Conservation (phyloP, 2,888 invertebrate genomes). For the Himalopsyche kuldschensis region DNA sequence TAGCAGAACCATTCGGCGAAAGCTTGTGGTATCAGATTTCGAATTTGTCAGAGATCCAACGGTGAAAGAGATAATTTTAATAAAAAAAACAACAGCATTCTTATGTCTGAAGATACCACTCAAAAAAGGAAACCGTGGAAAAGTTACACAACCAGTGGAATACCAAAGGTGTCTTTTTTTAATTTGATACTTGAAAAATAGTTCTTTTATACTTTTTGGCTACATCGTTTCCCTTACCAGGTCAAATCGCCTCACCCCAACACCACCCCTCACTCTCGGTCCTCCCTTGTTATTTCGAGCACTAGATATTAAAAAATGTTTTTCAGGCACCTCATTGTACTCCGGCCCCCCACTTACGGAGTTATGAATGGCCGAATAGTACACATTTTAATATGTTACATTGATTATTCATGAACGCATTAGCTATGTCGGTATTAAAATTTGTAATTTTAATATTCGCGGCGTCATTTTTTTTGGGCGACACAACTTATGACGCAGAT, state of each 20-base stretch:
- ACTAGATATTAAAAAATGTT: slow-evolving; percentile 38
- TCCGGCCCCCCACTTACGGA: slow-evolving; percentile 28
- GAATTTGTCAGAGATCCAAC: too few relatives aligned
- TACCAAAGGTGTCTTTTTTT: too few relatives aligned
- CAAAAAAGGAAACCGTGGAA: too few relatives aligned
- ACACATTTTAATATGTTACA: slow-evolving; percentile 37
- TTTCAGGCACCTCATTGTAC: slow-evolving; percentile 23
- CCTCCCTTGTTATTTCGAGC: slow-evolving; percentile 23
- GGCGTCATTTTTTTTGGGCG: slow-evolving; percentile 1
- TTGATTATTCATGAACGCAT: slow-evolving; percentile 40
- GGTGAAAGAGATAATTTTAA: too few relatives aligned
- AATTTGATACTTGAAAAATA: too few relatives aligned
- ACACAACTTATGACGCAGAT: slow-evolving; percentile 23
- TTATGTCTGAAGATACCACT: too few relatives aligned
- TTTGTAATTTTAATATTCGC: slow-evolving; percentile 37
- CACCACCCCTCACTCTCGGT: background rate
- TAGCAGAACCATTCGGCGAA: too few relatives aligned
- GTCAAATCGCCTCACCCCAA: background rate
- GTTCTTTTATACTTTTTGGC: background rate
- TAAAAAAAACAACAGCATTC: too few relatives aligned
- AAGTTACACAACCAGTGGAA: too few relatives aligned
- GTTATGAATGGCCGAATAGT: slow-evolving; percentile 32
- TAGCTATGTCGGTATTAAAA: slow-evolving; percentile 38
- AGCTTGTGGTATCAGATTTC: too few relatives aligned
- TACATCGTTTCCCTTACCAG: slow-evolving; percentile 14